Base-by-base conservation (phyloP, 2,888 invertebrate species). In the Rhabditoides inermis region DNA sequence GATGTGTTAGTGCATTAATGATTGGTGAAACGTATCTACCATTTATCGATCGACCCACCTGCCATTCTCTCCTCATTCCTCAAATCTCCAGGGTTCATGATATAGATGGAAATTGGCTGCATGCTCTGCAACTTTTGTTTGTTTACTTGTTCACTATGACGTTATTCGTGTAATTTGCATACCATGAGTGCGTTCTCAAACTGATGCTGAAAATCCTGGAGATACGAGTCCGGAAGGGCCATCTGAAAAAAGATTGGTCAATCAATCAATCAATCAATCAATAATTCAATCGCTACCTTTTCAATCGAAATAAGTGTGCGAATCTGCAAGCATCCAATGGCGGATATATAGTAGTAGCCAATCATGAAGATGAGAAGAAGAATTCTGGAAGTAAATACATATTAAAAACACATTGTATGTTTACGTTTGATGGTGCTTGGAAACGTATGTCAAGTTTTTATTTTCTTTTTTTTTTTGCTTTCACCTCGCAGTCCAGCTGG, bases 181-280 rank as follows among this genome's bases (percentile, higher is more conserved):
- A 12, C 15, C 32, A 12, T 15, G 15, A 32, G 12, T 32, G 10
- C 10, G 10, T 32, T 12, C 12, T 15, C 12, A 23, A 40, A 23
- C 52, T 10, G 10, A 44, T 28, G 41, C 49, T 70, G 70, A 48
- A 68, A 68, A 35, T 65, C 61, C 28, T 63, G 68, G 2, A 71
- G 56, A 32, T 73, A 71, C 7, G 72, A 73, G 46, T 71, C 61
- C 2, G 72, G 72, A 27, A 71, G 60, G 1, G 72, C 69, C 72
- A 73, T 71, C 55, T n/a, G n/a, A n/a, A n/a, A n/a, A n/a, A n/a
- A n/a, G n/a, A n/a, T n/a, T n/a, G n/a, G n/a, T n/a, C n/a, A n/a
- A n/a, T n/a, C n/a, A n/a, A n/a, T n/a, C n/a, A n/a, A n/a, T n/a
- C n/a, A n/a, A n/a, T n/a, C n/a, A n/a, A n/a, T n/a, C n/a, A n/a